Conservation (phyloP, 2,888 invertebrate genomes). For the Amitus sp. region DNA sequence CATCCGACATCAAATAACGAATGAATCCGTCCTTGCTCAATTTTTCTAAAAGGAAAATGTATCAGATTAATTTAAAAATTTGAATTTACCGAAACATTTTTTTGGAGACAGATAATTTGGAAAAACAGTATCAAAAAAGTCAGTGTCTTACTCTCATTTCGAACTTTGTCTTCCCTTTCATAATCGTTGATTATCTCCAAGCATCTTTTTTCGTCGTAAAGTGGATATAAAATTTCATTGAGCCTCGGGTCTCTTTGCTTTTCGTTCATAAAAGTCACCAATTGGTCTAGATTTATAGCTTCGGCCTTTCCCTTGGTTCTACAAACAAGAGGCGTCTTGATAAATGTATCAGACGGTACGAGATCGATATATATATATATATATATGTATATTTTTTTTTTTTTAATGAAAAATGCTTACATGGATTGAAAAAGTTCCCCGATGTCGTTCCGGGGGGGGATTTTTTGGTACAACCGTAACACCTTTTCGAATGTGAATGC, state of each 20-base stretch:
- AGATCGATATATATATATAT: no score
- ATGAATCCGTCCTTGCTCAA: conserved; percentile 74
- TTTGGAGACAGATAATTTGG: no score
- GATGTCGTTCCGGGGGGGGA: conserved; percentile 76
- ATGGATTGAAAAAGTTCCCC: conserved; percentile 76
- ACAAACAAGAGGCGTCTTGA: no score
- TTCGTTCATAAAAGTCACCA: conserved; percentile 72
- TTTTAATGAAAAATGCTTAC: conserved; percentile 65
- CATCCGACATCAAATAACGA: conserved; percentile 77
- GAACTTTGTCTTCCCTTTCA: conserved; percentile 68
- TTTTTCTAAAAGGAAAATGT: conserved; percentile 53
- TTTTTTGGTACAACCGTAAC: conserved; percentile 74
- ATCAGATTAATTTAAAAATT: no score
- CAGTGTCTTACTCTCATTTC: conserved; percentile 65
- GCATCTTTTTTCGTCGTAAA: conserved; percentile 72
- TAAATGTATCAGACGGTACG: no score
- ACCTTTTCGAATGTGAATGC: conserved; percentile 78
- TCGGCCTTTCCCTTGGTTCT: conserved; percentile 68
- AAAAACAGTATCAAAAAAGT: no score
- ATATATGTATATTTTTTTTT: no score
- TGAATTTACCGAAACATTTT: no score
- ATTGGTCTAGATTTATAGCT: conserved; percentile 66
- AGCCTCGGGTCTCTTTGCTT: conserved; percentile 75
- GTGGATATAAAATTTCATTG: conserved; percentile 76
- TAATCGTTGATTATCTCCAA: conserved; percentile 72